Evolutionary conservation across 2,888 invertebrate species (phyloP).

Genomic region (Drosophila sordidapex): DNA sequence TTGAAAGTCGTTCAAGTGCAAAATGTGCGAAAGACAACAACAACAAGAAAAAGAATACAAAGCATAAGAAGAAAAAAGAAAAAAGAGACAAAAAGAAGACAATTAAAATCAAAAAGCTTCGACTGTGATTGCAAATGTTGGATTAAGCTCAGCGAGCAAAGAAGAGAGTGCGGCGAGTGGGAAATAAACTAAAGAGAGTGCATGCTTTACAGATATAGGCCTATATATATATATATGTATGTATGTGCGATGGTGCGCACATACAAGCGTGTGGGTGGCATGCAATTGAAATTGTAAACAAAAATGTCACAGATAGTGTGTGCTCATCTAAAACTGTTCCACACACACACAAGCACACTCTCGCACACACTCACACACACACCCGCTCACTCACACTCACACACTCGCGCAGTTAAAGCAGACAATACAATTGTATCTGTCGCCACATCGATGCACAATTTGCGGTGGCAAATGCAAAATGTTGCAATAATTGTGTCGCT

Average conservation of each 20-base stretch:
- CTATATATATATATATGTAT: neutral
- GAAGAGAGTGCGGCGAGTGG: neutral
- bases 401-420: slow-evolving; percentile 3
- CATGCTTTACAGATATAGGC: slow-evolving; percentile 8
- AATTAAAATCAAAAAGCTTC: slow-evolving; percentile 51
- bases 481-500: slow-evolving; percentile 5
- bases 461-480: slow-evolving; percentile 8
- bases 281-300: slow-evolving; percentile 47
- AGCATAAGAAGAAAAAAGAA: neutral
- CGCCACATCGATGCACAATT: slow-evolving; percentile 14
- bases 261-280: slow-evolving; percentile 1
- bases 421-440: slow-evolving; percentile 22
- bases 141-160: slow-evolving; percentile 34
- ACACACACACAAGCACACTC: neutral
- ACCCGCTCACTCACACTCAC: neutral
- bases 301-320: slow-evolving; percentile 16
- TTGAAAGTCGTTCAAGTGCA: slow-evolving; percentile 77
- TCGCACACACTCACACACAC: neutral
- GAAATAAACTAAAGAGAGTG: neutral
- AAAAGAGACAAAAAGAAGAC: slow-evolving; percentile 24
- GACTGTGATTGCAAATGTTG: slow-evolving; percentile 54
- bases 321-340: slow-evolving; percentile 4
- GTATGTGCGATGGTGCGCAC: neutral
- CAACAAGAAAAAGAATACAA: slow-evolving; percentile 9
- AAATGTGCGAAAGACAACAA: slow-evolving; percentile 52